Base-by-base conservation (phyloP, 1,140 invertebrate species). In the Ctenoplectra terminalis region DNA sequence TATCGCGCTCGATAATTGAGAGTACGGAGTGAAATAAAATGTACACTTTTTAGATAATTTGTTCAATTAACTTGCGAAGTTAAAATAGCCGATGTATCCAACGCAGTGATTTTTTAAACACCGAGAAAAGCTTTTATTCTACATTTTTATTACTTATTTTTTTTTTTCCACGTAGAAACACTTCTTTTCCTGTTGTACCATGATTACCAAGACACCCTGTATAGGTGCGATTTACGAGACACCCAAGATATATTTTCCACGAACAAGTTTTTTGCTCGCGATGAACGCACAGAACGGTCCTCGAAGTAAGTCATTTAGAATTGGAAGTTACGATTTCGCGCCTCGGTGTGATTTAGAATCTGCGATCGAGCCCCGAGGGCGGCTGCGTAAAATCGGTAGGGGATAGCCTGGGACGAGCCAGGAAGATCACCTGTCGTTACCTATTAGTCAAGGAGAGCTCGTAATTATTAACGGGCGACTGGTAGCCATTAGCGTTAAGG, bases 381-480 rank as follows among this genome's bases (percentile, higher is more conserved):
- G 2, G 26, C 20, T 2, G 31, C 37, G 31, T 64, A 31, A 80
- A 72, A 64, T 58, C 40, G n/a, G n/a, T 26, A 17, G 23, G 52
- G 9, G 46, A 20, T 17, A 20, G 31, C 63, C n/a, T 20, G 34
- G 40, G 31, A 31, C 63, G 52, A 46, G 46, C 52, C 60, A 29
- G 61, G 67, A 63, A 66, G 73, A 84, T 84, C 79, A 63, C 56
- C 81, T 84, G 67, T 84, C 83, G 74, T 79, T 78, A 48, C 60
- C 74, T 78, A 83, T 84, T 83, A 84, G 81, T 84, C 83, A 78
- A 84, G 74, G 67, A 20, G 40, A 79, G 50, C 75, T 78, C 52
- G 61, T 83, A 78, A 84, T 84, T 84, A 78, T 84, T 72, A 83
- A 29, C 52, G 54, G 29, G 50, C 26, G 73, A 34, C 75, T 48